Conservation (phyloP, 2,113 vertebrate genomes). For the Spheniscus mendiculus region DNA sequence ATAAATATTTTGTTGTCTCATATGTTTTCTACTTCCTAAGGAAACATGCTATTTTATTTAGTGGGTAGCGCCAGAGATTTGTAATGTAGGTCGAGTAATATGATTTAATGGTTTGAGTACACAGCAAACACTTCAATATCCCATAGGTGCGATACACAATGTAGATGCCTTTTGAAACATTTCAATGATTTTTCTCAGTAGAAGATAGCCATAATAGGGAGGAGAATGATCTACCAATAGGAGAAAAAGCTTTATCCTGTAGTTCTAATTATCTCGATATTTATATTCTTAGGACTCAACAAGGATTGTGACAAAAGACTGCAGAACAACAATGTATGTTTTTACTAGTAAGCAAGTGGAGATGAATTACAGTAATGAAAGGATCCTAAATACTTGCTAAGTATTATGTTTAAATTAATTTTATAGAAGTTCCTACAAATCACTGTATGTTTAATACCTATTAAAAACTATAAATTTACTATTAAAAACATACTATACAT, state of each 20-base stretch:
- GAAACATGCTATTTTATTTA: not conserved
- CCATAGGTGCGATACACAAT: not conserved
- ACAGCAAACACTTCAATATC: not conserved
- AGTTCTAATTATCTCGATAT: not conserved
- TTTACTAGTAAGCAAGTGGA: not conserved
- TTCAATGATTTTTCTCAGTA: not conserved
- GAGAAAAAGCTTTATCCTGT: not conserved
- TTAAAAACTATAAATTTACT: not conserved
- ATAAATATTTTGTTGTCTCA: not conserved
- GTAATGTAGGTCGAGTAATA: not conserved
- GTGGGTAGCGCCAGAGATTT: not conserved
- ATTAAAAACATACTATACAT: not conserved
- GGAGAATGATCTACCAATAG: not conserved
- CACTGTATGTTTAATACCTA: not conserved
- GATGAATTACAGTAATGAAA: not conserved
- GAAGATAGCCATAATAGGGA: not conserved
- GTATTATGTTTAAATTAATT: not conserved
- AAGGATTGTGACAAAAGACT: not conserved
- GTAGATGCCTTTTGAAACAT: not conserved
- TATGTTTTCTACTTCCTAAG: not conserved
- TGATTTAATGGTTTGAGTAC: not conserved
- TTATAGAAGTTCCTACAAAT: not conserved
- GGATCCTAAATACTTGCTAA: not conserved
- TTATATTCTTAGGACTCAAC: not conserved
- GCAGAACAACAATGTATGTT: not conserved